Evolutionary conservation across 2,888 invertebrate species (phyloP).

Genomic region (Rhagium mordax): DNA sequence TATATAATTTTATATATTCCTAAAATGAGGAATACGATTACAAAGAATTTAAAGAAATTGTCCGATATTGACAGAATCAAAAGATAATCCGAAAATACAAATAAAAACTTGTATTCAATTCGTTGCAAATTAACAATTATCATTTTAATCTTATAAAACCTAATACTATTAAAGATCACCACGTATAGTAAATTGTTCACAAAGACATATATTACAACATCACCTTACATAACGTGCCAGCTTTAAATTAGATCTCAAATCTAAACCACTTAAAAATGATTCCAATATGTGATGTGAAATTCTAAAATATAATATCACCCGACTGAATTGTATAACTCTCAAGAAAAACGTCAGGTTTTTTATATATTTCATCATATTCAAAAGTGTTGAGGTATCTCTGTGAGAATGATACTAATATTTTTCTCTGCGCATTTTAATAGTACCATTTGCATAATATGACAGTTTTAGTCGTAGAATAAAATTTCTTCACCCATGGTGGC

Average conservation of each 20-base stretch:
- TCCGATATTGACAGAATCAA: too few species aligned
- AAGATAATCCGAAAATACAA: too few species aligned
- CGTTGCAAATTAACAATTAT: too few species aligned
- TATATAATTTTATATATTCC: too few species aligned
- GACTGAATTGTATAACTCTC: neutral
- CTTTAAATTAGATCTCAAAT: neutral
- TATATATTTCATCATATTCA: neutral
- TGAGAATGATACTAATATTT: conserved; percentile 33
- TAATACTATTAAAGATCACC: too few species aligned
- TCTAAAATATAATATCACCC: neutral
- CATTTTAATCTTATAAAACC: too few species aligned
- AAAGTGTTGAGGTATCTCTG: neutral
- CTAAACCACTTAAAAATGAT: neutral
- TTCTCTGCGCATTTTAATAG: conserved; percentile 35
- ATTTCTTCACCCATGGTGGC: neutral
- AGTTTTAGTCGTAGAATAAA: neutral
- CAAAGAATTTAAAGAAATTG: too few species aligned
- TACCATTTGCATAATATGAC: conserved; percentile 33
- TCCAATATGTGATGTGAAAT: neutral
- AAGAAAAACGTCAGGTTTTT: neutral
- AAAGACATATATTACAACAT: neutral
- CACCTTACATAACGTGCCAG: neutral
- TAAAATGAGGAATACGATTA: too few species aligned
- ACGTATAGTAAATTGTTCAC: too few species aligned
- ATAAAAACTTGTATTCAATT: too few species aligned